Conservation (phyloP, 2,888 invertebrate genomes). For the Siphlonurus alternatus region DNA sequence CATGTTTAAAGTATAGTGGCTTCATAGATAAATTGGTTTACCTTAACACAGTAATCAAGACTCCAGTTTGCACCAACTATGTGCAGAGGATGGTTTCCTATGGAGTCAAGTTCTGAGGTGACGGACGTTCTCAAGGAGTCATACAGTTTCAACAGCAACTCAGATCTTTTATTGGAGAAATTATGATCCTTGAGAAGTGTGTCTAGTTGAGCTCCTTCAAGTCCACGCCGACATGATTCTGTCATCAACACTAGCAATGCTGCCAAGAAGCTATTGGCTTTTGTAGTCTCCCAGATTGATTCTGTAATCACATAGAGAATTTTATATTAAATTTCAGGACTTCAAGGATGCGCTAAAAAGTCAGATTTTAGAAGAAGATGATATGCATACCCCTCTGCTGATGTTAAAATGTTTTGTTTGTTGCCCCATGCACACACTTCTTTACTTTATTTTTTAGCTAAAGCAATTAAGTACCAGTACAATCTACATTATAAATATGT, state of each 20-base stretch:
- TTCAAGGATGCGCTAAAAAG: too few relatives aligned
- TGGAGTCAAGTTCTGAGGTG: not conserved
- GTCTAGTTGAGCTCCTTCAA: not conserved
- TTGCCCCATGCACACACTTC: too few relatives aligned
- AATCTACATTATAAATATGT: not conserved
- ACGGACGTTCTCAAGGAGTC: not conserved
- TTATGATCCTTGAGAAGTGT: not conserved
- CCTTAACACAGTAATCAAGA: constrained; percentile 26
- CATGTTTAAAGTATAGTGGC: too few relatives aligned
- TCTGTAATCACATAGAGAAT: not conserved
- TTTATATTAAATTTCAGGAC: too few relatives aligned
- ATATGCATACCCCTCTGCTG: too few relatives aligned
- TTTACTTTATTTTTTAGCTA: too few relatives aligned
- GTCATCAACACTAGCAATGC: not conserved
- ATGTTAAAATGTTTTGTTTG: too few relatives aligned
- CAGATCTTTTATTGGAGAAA: not conserved
- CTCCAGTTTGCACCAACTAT: constrained; percentile 25
- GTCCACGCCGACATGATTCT: not conserved
- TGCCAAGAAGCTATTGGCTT: too few relatives aligned
- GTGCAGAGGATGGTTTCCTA: constrained; percentile 18
- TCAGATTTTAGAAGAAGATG: too few relatives aligned
- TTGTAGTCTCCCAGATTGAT: too few relatives aligned
- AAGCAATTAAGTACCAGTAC: not conserved
- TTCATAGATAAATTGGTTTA: too few relatives aligned
- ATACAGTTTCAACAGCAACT: not conserved